These are phyloP conservation scores for Henicopernis longicauda DNA, from an alignment of 2,113 vertebrate species.

Conservation along the genomic window DNA sequence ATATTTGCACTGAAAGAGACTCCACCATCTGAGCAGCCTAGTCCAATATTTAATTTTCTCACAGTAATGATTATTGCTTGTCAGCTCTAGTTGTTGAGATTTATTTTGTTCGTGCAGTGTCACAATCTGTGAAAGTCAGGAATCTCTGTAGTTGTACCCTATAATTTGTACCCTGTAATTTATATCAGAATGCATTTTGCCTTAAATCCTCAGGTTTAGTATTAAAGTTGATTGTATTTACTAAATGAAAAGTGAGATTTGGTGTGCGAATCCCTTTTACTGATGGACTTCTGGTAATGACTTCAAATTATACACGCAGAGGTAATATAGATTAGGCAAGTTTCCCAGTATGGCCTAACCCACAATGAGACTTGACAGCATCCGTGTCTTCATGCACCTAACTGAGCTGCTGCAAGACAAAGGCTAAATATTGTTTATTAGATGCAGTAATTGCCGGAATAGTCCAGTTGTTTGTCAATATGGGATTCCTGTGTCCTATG, in stretches of 20 bases:
- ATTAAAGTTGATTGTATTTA: background rate
- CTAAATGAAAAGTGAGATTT: background rate
- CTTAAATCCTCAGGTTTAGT: background rate
- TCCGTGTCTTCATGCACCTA: accelerated
- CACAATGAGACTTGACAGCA: background rate
- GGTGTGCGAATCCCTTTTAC: background rate
- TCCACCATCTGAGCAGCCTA: background rate
- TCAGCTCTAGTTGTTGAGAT: background rate
- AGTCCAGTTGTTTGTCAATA: background rate
- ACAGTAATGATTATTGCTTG: background rate
- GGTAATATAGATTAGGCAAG: background rate
- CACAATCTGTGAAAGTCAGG: background rate
- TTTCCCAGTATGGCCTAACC: background rate
- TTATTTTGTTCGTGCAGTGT: background rate
- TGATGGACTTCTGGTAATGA: background rate
- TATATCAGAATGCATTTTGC: background rate
- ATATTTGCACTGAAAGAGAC: background rate
- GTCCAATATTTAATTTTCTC: background rate
- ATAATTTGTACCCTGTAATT: background rate
- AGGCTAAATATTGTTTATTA: background rate
- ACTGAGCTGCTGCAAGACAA: background rate
- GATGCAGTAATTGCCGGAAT: background rate
- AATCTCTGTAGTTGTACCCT: background rate
- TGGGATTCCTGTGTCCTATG: background rate
- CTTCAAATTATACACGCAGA: background rate